phyloP scores from a whole-genome alignment of 2,797 vertebrate species.

The Danio aesculapii region DNA sequence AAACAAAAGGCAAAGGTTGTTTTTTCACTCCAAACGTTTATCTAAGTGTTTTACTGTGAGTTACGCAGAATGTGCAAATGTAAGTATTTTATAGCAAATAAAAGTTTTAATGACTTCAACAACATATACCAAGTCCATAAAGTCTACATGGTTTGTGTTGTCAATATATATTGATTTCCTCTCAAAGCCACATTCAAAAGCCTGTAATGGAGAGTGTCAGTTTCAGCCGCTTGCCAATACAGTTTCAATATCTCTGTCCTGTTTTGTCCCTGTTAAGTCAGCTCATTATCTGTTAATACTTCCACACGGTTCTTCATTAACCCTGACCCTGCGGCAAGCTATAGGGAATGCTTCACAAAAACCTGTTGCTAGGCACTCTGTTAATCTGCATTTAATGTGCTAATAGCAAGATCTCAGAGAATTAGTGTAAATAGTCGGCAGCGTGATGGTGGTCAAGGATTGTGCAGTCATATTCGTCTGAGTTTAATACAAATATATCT shows the following conservation, averaged over 20 bases:
- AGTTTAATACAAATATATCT: conserved; percentile 15
- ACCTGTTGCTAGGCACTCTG: conserved; percentile 45
- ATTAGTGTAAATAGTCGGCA: conserved; percentile 41
- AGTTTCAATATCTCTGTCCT: conserved; percentile 18
- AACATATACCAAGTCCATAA: neutral
- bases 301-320: conserved; percentile 12
- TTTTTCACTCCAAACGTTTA: neutral
- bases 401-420: conserved; percentile 48
- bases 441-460: conserved; percentile 28
- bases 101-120: neutral
- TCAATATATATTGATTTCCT: conserved; percentile 44
- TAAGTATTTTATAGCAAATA: neutral
- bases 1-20: conserved; percentile 27
- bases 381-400: conserved; percentile 44
- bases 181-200: conserved; percentile 31
- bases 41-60: neutral
- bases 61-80: neutral
- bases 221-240: conserved; percentile 27
- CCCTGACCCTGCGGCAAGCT: neutral
- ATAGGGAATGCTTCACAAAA: conserved; percentile 20
- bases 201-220: conserved; percentile 30
- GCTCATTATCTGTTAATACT: conserved; percentile 29
- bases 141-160: conserved; percentile 30
- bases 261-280: conserved; percentile 28
- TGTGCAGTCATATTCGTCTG: conserved; percentile 10